A percentile compares a stretch with the other conserved stretches of the same genome.
Evolutionary conservation across 2,888 invertebrate genomes (phyloP).

Genomic region (Latrodectus hesperus): DNA sequence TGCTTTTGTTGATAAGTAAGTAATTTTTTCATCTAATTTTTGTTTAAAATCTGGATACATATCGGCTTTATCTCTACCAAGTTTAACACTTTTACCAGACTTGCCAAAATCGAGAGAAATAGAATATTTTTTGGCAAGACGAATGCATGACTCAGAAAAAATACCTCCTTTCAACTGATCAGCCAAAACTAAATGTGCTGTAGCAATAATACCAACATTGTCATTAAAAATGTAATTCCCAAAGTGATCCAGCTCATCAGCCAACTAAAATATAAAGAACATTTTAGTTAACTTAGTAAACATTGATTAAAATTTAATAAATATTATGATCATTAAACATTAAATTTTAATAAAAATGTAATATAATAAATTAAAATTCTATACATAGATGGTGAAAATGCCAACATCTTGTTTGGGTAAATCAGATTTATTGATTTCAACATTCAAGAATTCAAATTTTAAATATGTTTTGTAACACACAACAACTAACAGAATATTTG

Average conservation of each 20-base stretch:
- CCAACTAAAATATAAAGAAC: conserved; percentile 39
- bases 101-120: conserved; percentile 74
- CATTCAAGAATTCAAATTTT: no score
- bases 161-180: conserved; percentile 72
- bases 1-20: conserved; percentile 72
- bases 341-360: no score
- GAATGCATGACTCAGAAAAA: conserved; percentile 71
- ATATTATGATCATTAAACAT: no score
- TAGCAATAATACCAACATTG: conserved; percentile 73
- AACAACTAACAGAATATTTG: no score
- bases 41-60: conserved; percentile 72
- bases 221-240: conserved; percentile 74
- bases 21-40: conserved; percentile 70
- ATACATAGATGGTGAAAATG: no score
- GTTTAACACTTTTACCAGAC: conserved; percentile 72
- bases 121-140: conserved; percentile 71
- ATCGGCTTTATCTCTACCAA: conserved; percentile 11
- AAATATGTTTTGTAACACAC: no score
- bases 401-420: no score
- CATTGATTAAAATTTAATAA: no score
- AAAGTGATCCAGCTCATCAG: conserved; percentile 74
- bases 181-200: conserved; percentile 73
- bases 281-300: neutral
- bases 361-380: no score
- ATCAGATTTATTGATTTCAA: no score